Percentiles rank a stretch among this genome's conserved stretches.
Conservation (phyloP, 2,888 invertebrate species). For the Mactromeris polynyma region DNA sequence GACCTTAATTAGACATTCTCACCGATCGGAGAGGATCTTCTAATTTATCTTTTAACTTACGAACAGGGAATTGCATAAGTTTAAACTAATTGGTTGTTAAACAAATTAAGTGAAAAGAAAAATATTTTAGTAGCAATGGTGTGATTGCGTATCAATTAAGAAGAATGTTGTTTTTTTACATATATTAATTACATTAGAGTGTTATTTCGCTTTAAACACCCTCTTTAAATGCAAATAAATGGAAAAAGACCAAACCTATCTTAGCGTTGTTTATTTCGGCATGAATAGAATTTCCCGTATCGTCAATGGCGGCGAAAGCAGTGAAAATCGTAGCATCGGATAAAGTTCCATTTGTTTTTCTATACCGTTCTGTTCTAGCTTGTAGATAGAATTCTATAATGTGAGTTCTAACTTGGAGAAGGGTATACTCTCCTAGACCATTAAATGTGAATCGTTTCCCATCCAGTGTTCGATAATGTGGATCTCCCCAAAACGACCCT, state of each 20-base stretch:
- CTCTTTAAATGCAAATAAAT: too few species aligned
- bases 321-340: conserved; percentile 49
- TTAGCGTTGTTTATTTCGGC: conserved; percentile 38
- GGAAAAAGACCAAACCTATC: neutral
- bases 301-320: conserved; percentile 47
- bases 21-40: too few species aligned
- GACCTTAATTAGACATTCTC: too few species aligned
- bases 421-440: conserved; percentile 52
- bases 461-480: conserved; percentile 51
- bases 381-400: conserved; percentile 28
- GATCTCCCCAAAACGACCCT: conserved; percentile 58
- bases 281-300: conserved; percentile 31
- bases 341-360: conserved; percentile 15
- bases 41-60: too few species aligned
- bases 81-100: too few species aligned
- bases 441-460: conserved; percentile 48
- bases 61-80: too few species aligned
- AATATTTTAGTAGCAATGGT: too few species aligned
- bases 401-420: conserved; percentile 20
- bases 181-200: too few species aligned
- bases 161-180: too few species aligned
- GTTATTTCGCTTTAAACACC: too few species aligned
- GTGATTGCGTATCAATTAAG: too few species aligned
- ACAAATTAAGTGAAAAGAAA: too few species aligned
- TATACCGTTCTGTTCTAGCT: conserved; percentile 37